phyloP scores from a whole-genome alignment of 2,888 invertebrate species.

The Philaethria dido region DNA sequence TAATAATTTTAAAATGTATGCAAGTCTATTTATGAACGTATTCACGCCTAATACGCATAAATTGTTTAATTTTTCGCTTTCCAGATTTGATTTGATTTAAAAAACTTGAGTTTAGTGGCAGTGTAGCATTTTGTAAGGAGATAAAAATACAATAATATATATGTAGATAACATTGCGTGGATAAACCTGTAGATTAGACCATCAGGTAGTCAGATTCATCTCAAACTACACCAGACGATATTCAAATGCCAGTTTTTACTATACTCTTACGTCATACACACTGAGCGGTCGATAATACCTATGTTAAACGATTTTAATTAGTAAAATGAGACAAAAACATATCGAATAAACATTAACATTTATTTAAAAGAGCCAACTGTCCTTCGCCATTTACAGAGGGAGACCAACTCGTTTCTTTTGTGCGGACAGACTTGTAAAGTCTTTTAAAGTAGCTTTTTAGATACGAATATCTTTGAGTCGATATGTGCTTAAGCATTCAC shows the following conservation, averaged over 20 bases:
- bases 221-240: no score
- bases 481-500: conserved; percentile 6
- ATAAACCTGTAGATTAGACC: no score
- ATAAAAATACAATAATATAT: no score
- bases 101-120: no score
- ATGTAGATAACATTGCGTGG: no score
- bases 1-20: no score
- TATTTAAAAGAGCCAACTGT: conserved; percentile 36
- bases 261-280: conserved; percentile 23
- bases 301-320: conserved; percentile 36
- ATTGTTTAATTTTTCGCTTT: no score
- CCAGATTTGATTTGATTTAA: no score
- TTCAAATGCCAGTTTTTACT: not conserved
- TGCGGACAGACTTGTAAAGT: conserved; percentile 23
- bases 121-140: no score
- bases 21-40: no score
- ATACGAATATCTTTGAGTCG: conserved; percentile 11
- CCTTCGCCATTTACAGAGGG: conserved; percentile 34
- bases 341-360: conserved; percentile 33
- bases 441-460: conserved; percentile 24
- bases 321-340: conserved; percentile 34
- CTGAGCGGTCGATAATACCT: conserved; percentile 28
- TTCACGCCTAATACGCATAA: no score
- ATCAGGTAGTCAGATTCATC: no score
- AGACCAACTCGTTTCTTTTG: conserved; percentile 33